Evolutionary conservation across 2,113 vertebrate species (phyloP).

Genomic region (Chamaea fasciata): DNA sequence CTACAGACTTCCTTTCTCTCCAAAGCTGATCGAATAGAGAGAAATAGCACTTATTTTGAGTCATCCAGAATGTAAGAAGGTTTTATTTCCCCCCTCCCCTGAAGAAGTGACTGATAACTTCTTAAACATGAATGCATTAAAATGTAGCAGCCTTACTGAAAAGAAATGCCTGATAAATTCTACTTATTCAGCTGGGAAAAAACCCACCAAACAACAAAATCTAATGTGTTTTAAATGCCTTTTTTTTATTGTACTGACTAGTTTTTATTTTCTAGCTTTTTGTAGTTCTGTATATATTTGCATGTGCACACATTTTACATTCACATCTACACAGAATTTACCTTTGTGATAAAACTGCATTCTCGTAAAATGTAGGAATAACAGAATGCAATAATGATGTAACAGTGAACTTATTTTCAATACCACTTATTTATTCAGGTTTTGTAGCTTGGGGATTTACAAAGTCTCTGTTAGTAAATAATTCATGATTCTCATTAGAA

Average conservation of each 20-base stretch:
- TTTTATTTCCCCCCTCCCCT: not conserved
- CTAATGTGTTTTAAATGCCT: not conserved
- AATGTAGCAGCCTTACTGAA: not conserved
- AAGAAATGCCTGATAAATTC: not conserved
- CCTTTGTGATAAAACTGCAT: not conserved
- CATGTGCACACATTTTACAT: not conserved
- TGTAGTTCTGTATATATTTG: not conserved
- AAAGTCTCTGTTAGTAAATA: constrained; percentile 23
- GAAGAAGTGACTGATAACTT: not conserved
- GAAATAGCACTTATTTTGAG: not conserved
- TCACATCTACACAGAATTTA: not conserved
- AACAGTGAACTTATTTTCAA: constrained; percentile 10
- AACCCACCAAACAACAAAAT: not conserved
- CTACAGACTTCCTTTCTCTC: not conserved
- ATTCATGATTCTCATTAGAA: constrained; percentile 39
- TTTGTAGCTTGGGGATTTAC: not conserved
- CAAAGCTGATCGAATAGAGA: not conserved
- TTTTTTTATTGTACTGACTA: not conserved
- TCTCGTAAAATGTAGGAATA: not conserved
- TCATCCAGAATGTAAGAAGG: not conserved
- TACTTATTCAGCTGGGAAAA: not conserved
- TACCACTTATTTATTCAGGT: constrained; percentile 2
- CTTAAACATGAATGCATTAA: not conserved
- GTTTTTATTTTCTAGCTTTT: not conserved
- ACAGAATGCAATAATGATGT: not conserved